Base-by-base conservation (phyloP, 2,888 invertebrate genomes). In the Eupithecia subumbrata region DNA sequence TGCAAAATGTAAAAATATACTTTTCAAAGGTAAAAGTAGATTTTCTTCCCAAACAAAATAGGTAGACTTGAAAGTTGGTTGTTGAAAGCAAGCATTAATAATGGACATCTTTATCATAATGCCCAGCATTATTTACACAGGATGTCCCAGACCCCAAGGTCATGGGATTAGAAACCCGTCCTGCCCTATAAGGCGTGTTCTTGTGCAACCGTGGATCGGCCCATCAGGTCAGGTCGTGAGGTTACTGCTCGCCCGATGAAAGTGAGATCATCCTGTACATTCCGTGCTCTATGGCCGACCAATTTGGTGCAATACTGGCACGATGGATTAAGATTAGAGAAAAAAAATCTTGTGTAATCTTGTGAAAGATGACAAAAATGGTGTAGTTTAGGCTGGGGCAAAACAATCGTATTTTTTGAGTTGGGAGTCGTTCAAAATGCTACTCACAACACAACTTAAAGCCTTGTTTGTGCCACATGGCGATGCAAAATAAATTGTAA, bases 181-280 rank as follows among this genome's bases (percentile, higher is more conserved):
- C 79, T 83, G 79, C 81, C 77, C 80, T 83, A 86, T 79, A 77
- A 73, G 78, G 81, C 72, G 76, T 77, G 60, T 60, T 60, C 76
- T 82, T 40, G 48, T 74, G 73, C 66, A 71, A 67, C 69, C 64
- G 37, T 56, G 56, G 60, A 60, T 60, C 60, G n/a, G 81, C 79
- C 74, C 63, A 74, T 40, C 76, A 74, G 90, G 91, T 90, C 89
- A 83, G 74, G 76, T 88, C 92, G 92, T 91, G 92, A 92, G 91
- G 91, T 89, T 25, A 25, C 60, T 60, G 60, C 25, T 60, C 89
- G 80, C 60, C 82, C 81, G 91, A 91, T 91, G 92, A 91, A 91
- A 91, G 92, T 89, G 73, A 76, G 68, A 68, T 66, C 43, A 63
- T 25, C 40, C 43, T 70, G 40, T 40, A 40, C 16, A 74, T 34